A percentile compares a stretch with the other conserved stretches of the same genome.
Conservation (phyloP, 1,140 invertebrate genomes). For the Batillaria attramentaria region DNA sequence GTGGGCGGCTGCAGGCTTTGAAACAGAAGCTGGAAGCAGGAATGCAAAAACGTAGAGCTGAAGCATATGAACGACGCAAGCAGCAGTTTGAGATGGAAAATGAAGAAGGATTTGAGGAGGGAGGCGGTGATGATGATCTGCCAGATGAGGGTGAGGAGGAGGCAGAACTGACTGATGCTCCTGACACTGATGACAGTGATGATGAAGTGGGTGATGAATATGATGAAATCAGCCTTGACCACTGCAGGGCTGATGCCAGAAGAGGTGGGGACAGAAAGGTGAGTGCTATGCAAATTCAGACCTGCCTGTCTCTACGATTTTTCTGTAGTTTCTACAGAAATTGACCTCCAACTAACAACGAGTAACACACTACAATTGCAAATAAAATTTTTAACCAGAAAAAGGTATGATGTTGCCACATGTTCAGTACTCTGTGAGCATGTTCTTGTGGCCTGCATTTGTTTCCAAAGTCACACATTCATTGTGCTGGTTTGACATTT, state of each 20-base stretch:
- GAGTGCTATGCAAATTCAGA: background rate
- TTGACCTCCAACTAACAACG: too few relatives aligned
- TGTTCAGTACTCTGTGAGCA: too few relatives aligned
- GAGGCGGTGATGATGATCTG: constrained; percentile 14
- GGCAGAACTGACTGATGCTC: constrained; percentile 45
- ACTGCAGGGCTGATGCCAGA: background rate
- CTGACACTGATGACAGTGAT: constrained; percentile 29
- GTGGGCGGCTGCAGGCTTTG: constrained; percentile 21
- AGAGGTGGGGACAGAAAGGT: background rate
- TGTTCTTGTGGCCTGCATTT: too few relatives aligned
- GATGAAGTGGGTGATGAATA: constrained; percentile 27
- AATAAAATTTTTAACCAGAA: too few relatives aligned
- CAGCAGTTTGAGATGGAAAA: constrained; percentile 44
- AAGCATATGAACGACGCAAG: constrained; percentile 32
- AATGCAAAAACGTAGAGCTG: constrained; percentile 39
- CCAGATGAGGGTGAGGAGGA: constrained; percentile 36
- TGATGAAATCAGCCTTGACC: too few relatives aligned
- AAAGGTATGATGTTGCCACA: too few relatives aligned
- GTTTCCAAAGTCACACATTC: too few relatives aligned
- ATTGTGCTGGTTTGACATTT: too few relatives aligned
- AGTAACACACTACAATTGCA: too few relatives aligned
- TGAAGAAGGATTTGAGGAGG: constrained; percentile 46
- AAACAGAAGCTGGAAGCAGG: constrained; percentile 36
- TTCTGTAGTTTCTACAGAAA: too few relatives aligned
- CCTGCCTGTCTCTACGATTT: too few relatives aligned